These are phyloP conservation scores for Fistularia tabacaria DNA, from an alignment of 2,797 vertebrate species.

Conservation along the genomic window DNA sequence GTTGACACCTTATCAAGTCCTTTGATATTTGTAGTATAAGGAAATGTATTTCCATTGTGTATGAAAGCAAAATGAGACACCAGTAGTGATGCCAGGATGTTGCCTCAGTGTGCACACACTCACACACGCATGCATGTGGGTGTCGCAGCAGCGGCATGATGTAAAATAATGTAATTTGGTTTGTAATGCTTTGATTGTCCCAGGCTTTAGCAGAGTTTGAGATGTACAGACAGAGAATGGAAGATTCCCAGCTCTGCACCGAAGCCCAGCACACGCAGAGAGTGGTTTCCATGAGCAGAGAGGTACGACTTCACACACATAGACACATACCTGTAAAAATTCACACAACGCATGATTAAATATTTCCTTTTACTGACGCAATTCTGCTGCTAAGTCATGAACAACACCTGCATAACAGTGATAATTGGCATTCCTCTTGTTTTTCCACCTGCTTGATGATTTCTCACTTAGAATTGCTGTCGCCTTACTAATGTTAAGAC, in stretches of 20 bases:
- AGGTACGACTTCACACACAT: constrained; percentile 42
- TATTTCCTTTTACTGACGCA: not conserved
- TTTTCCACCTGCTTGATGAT: no score
- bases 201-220: constrained; percentile 94
- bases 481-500: no score
- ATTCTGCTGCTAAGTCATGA: no score
- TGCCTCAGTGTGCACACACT: no score
- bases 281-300: constrained; percentile 88
- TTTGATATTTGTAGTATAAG: no score
- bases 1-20: not conserved
- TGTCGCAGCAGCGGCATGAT: not conserved
- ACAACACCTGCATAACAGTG: no score
- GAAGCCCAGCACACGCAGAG: constrained; percentile 95
- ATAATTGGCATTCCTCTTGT: no score
- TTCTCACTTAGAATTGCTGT: no score
- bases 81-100: no score
- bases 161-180: not conserved
- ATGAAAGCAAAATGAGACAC: no score
- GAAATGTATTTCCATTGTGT: no score
- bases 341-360: not conserved
- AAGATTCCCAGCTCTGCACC: constrained; percentile 92
- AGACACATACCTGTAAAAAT: constrained; percentile 1
- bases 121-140: no score
- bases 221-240: constrained; percentile 91
- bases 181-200: constrained; percentile 5